These are phyloP conservation scores for Micrastur ruficollis DNA, from an alignment of 2,797 vertebrate species.

Conservation along the genomic window DNA sequence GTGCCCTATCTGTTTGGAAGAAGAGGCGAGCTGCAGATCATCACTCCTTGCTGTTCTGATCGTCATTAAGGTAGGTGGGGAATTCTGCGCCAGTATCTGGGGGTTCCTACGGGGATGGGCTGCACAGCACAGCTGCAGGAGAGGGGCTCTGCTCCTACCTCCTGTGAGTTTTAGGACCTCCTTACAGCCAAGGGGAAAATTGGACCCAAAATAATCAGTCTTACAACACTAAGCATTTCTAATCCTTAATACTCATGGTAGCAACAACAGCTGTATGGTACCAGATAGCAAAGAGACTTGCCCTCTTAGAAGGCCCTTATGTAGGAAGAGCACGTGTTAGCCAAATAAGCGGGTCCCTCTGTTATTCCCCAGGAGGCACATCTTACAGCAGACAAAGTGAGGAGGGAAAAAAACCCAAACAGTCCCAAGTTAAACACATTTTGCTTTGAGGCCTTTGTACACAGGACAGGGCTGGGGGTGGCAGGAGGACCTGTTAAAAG, in stretches of 20 bases:
- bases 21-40: background rate
- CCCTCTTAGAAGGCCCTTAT: slow-evolving; percentile 8
- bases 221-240: slow-evolving; percentile 12
- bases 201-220: background rate
- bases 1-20: background rate
- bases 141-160: background rate
- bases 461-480: background rate
- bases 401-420: background rate
- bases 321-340: background rate
- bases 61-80: background rate
- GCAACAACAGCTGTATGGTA: background rate
- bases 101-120: background rate
- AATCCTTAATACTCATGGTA: background rate
- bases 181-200: slow-evolving; percentile 14
- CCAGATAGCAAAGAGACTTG: background rate
- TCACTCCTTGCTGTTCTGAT: background rate
- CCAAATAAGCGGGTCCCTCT: background rate
- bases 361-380: background rate
- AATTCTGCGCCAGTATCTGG: background rate
- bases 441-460: background rate
- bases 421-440: background rate
- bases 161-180: background rate
- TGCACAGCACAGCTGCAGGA: background rate
- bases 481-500: background rate
- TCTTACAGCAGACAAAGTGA: background rate